Evolutionary conservation across 2,888 invertebrate species (phyloP).

Genomic region (Thyatira batis): DNA sequence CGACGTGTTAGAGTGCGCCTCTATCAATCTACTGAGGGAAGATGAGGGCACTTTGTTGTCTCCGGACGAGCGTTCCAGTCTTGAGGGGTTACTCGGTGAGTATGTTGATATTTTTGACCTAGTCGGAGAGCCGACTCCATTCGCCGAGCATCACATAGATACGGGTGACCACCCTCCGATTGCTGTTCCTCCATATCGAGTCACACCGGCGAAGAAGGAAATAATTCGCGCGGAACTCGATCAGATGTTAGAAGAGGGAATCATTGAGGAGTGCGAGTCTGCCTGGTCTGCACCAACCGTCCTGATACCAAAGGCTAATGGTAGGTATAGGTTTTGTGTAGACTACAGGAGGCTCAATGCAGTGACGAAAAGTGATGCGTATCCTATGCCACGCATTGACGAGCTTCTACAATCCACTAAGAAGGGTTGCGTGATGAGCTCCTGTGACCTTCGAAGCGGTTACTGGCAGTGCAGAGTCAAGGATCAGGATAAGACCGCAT

Average conservation of each 20-base stretch:
- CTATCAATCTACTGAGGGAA: background rate
- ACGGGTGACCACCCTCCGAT: constrained; percentile 31
- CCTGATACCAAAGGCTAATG: constrained; percentile 45
- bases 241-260: constrained; percentile 34
- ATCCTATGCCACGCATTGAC: constrained; percentile 53
- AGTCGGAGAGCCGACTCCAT: constrained; percentile 10
- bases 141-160: constrained; percentile 32
- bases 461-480: constrained; percentile 44
- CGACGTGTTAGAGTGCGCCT: background rate
- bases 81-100: background rate
- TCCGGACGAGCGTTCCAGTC: background rate
- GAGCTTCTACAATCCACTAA: constrained; percentile 47
- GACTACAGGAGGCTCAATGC: constrained; percentile 38
- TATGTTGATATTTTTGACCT: constrained; percentile 6
- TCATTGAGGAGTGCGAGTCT: constrained; percentile 52
- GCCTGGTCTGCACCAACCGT: constrained; percentile 49
- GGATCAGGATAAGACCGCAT: constrained; percentile 37
- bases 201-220: constrained; percentile 19
- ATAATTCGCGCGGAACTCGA: constrained; percentile 28
- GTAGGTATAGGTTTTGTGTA: constrained; percentile 37
- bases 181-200: constrained; percentile 15
- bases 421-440: constrained; percentile 34
- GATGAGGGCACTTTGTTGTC: background rate
- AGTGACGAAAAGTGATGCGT: constrained; percentile 30
- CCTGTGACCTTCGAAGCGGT: constrained; percentile 46